Conservation (phyloP, 2,113 vertebrate genomes). For the Uria lomvia region DNA sequence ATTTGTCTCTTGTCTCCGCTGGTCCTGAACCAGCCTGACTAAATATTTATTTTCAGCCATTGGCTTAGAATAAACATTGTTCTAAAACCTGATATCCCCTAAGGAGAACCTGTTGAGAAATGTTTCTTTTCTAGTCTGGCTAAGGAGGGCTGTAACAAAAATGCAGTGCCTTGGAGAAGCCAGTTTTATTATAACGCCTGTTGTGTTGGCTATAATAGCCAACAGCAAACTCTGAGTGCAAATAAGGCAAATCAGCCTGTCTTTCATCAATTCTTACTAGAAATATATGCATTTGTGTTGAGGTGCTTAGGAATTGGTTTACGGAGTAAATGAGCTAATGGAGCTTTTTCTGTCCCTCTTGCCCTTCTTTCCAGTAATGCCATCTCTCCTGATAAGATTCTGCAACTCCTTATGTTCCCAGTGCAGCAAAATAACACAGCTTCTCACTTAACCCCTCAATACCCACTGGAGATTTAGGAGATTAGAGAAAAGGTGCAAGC, state of each 20-base stretch:
- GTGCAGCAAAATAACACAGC: neutral
- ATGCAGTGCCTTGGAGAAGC: neutral
- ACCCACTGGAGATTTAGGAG: neutral
- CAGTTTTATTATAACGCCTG: neutral
- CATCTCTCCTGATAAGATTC: neutral
- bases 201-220: neutral
- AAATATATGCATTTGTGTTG: neutral
- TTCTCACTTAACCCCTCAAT: neutral
- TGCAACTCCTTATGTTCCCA: neutral
- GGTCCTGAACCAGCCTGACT: neutral
- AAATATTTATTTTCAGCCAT: neutral
- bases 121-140: neutral
- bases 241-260: neutral
- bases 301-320: neutral
- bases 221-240: neutral
- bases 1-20: neutral
- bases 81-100: neutral
- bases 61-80: constrained; percentile 5
- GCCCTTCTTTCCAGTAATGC: neutral
- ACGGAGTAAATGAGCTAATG: neutral
- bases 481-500: neutral
- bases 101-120: neutral
- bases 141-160: neutral
- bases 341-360: neutral
- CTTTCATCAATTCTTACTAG: neutral